A percentile compares a stretch with the other conserved stretches of the same genome.
Evolutionary conservation across 2,113 vertebrate genomes (phyloP).

Genomic region (Ciconia boyciana): DNA sequence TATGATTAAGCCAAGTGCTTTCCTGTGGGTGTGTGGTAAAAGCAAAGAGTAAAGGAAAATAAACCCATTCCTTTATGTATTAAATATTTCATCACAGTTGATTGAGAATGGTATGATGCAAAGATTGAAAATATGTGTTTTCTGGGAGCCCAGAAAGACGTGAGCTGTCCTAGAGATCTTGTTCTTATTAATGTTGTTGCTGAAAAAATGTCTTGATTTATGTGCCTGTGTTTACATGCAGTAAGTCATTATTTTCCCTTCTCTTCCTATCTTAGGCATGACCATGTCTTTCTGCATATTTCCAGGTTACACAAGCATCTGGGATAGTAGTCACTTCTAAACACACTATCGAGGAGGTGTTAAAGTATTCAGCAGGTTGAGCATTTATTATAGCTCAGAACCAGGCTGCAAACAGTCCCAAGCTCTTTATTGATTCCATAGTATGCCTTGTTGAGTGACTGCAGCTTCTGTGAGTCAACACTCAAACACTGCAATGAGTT

Average conservation of each 20-base stretch:
- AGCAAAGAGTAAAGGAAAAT: constrained; percentile 36
- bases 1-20: constrained; percentile 37
- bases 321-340: background rate
- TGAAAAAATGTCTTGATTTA: background rate
- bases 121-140: constrained; percentile 9
- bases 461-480: background rate
- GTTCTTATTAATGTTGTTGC: background rate
- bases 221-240: background rate
- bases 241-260: background rate
- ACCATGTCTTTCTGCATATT: constrained; percentile 22
- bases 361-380: constrained; percentile 8
- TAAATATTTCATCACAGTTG: constrained; percentile 39
- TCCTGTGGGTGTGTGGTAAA: background rate
- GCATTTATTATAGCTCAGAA: background rate
- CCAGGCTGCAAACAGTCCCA: background rate
- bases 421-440: background rate
- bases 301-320: constrained; percentile 28
- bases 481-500: background rate
- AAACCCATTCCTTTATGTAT: constrained; percentile 17
- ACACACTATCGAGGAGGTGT: background rate
- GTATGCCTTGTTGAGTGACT: background rate
- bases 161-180: background rate
- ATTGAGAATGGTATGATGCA: constrained; percentile 12
- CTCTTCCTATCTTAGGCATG: constrained; percentile 23
- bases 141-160: background rate